Percentiles rank a stretch among this genome's conserved stretches.
Conservation (phyloP, 2,113 vertebrate species). For the Tragulus kanchil region DNA sequence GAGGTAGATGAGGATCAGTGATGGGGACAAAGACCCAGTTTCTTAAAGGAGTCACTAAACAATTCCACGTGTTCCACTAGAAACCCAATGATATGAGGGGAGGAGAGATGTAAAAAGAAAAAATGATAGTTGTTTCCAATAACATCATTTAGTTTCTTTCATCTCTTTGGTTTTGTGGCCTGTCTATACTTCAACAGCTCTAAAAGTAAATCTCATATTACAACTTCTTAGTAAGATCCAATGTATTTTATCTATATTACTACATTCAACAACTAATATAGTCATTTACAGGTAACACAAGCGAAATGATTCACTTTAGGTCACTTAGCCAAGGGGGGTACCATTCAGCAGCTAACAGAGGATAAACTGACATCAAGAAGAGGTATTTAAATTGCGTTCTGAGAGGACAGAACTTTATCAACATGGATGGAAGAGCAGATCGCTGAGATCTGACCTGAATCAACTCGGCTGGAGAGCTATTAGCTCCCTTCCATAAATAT, state of each 20-base stretch:
- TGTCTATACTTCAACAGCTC: background rate
- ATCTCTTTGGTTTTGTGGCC: conserved; percentile 18
- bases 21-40: background rate
- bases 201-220: conserved; percentile 31
- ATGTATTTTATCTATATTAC: background rate
- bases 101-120: background rate
- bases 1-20: background rate
- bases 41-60: background rate
- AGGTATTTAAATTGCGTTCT: background rate
- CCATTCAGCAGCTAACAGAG: background rate
- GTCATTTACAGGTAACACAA: conserved; percentile 24
- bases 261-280: conserved; percentile 6
- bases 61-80: background rate
- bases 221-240: conserved; percentile 7
- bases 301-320: conserved; percentile 65
- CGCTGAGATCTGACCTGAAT: conserved; percentile 24
- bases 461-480: background rate
- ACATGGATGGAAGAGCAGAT: background rate
- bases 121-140: background rate
- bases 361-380: background rate
- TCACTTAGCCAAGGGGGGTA: conserved; percentile 49
- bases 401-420: background rate
- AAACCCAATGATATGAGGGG: background rate
- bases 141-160: conserved; percentile 15
- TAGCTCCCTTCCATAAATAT: background rate